phyloP scores from a whole-genome alignment of 2,113 vertebrate species.

The Onychorhynchus coronatus region DNA sequence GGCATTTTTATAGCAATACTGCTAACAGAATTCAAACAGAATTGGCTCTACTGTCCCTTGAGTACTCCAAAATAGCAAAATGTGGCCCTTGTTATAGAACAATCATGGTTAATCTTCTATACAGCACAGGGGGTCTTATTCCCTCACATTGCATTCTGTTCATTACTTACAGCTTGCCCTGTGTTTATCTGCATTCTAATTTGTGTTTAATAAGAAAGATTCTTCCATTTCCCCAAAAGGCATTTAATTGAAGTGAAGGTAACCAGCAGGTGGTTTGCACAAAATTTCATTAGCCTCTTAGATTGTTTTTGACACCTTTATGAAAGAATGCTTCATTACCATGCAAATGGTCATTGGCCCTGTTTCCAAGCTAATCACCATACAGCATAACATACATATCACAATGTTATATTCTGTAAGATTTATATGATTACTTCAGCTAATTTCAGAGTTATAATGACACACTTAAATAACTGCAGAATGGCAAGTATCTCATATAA shows the following conservation, averaged over 20 bases:
- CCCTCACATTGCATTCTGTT: background rate
- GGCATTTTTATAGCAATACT: background rate
- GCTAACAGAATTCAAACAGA: background rate
- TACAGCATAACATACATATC: background rate
- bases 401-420: background rate
- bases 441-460: conserved; percentile 12
- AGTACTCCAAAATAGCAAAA: background rate
- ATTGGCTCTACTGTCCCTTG: background rate
- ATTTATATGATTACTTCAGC: conserved; percentile 18
- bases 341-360: conserved; percentile 26
- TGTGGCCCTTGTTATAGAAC: background rate
- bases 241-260: conserved; percentile 56
- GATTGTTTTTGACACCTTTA: conserved; percentile 52
- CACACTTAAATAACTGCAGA: background rate
- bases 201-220: conserved; percentile 16
- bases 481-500: background rate
- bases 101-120: background rate
- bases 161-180: background rate
- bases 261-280: conserved; percentile 58
- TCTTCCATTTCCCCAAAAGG: conserved; percentile 1
- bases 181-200: conserved; percentile 35
- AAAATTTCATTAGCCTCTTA: conserved; percentile 58
- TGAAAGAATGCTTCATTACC: conserved; percentile 48
- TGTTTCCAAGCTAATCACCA: conserved; percentile 3
- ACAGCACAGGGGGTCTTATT: background rate